Evolutionary conservation across 2,113 vertebrate species (phyloP).

Genomic region (Crotophaga sulcirostris): DNA sequence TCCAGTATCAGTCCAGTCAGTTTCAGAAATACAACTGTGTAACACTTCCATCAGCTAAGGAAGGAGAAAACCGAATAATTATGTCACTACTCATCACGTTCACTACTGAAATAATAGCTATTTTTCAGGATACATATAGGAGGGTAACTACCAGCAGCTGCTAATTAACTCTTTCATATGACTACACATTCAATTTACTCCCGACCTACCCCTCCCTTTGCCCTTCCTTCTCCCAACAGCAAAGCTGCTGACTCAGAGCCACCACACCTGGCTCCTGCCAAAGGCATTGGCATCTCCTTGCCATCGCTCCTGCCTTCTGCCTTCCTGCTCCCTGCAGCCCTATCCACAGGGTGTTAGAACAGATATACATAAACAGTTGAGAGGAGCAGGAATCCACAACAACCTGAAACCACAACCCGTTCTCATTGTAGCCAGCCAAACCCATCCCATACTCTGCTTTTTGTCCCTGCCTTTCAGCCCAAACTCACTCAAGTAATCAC

Average conservation of each 20-base stretch:
- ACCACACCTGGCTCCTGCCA: accelerated
- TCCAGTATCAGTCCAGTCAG: background rate
- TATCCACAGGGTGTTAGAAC: accelerated
- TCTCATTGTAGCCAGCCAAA: no score
- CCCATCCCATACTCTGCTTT: no score
- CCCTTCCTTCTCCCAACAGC: background rate
- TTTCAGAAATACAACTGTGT: background rate
- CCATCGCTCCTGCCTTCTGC: no score
- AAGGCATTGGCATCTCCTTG: background rate
- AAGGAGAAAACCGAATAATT: no score
- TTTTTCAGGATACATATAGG: background rate
- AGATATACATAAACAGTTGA: no score
- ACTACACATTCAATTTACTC: accelerated
- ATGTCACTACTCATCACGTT: background rate
- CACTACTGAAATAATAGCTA: background rate
- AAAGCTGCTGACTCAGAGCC: background rate
- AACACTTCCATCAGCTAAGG: background rate
- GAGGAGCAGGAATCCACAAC: background rate
- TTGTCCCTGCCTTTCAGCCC: no score
- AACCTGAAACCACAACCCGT: no score
- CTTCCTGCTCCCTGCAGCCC: accelerated
- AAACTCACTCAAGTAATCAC: no score
- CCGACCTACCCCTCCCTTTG: background rate
- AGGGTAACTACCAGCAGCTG: background rate
- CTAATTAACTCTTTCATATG: background rate